Base-by-base conservation (phyloP, 2,888 invertebrate species). In the Trypoxylon attenuatum region DNA sequence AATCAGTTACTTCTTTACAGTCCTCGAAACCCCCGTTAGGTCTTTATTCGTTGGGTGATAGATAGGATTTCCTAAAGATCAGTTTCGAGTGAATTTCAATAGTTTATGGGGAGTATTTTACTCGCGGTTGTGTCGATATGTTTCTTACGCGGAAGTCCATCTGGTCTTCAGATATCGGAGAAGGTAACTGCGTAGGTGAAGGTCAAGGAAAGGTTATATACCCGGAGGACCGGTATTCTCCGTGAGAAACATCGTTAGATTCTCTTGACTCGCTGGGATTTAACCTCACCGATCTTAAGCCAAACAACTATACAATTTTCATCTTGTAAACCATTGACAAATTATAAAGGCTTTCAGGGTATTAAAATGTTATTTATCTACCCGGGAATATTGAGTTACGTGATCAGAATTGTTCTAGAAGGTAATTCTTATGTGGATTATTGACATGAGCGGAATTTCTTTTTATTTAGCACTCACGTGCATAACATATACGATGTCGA, bases 181-280 rank as follows among this genome's bases (percentile, higher is more conserved):
- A 63, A 33, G 63, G 60, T 71, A 49, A 61, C 41, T 54, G 57
- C 60, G 71, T 59, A 61, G 56, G 47, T 45, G 67, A 77, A 73
- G 78, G 70, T 76, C 64, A 68, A 43, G 60, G 58, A 69, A 47
- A 71, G 76, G 74, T 77, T 29, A 45, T 18, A 25, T 38, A n/a
- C n/a, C 25, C 59, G 47, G 13, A 38, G 50, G 65, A 67, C 55
- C 56, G 58, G 29, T 67, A 58, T 16, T 2, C 47, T 25, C 41
- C 27, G 38, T 15, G 58, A 47, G 67, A 55, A 52, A 45, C 25
- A 33, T 41, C 29, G 5, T 13, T 1, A 6, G n/a, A n/a, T n/a
- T n/a, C n/a, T n/a, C n/a, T n/a, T n/a, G n/a, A n/a, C n/a, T n/a
- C n/a, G n/a, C n/a, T n/a, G n/a, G n/a, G n/a, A n/a, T n/a, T n/a